These are phyloP conservation scores for Pocillopora verrucosa DNA, from an alignment of 64 coral and sea anemone species.

Conservation along the genomic window DNA sequence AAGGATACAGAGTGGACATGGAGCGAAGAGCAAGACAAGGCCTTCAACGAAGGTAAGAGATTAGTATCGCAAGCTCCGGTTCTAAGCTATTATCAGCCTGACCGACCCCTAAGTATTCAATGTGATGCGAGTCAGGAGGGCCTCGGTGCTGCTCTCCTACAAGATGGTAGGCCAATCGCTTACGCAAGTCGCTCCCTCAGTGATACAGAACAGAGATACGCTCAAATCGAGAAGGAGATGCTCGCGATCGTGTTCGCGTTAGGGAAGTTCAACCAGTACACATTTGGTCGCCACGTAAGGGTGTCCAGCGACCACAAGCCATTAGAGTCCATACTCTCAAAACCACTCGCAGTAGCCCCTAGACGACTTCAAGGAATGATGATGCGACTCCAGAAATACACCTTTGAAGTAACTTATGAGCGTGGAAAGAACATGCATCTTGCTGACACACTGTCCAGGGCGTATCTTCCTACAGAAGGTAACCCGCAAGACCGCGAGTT, in stretches of 20 bases:
- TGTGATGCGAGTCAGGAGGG: conserved; percentile 23
- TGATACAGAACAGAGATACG: background rate
- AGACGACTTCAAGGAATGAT: conserved; percentile 20
- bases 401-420: conserved; percentile 13
- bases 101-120: background rate
- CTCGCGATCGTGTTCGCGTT: conserved; percentile 20
- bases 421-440: conserved; percentile 23
- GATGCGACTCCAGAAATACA: conserved; percentile 31
- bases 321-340: conserved; percentile 4
- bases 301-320: conserved; percentile 33
- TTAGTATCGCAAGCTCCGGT: background rate
- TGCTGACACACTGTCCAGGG: conserved; percentile 37
- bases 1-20: background rate
- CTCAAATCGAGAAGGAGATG: conserved; percentile 16
- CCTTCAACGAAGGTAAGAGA: background rate
- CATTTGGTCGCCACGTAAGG: background rate
- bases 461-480: background rate
- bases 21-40: conserved; percentile 17
- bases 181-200: conserved; percentile 10
- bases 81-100: background rate
- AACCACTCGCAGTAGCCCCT: background rate
- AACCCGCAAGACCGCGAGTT: background rate
- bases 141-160: background rate
- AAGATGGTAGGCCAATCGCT: background rate
- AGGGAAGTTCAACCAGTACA: conserved; percentile 13